phyloP scores from a whole-genome alignment of 1,140 invertebrate genomes.

The Globodera rostochiensis region DNA sequence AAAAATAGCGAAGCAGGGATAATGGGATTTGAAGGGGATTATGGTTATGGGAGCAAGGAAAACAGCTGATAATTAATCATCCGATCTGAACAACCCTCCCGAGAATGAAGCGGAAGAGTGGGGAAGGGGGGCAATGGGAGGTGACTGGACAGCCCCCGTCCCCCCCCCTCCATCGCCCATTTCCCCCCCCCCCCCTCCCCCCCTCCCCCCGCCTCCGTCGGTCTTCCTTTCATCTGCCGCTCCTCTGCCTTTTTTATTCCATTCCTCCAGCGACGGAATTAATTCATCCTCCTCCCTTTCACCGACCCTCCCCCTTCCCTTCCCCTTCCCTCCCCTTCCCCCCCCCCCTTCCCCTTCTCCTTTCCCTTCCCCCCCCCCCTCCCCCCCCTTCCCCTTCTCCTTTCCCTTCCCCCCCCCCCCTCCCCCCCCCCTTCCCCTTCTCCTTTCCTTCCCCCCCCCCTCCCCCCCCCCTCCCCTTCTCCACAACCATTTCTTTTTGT shows the following conservation, averaged over 20 bases:
- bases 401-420: too few relatives aligned
- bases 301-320: too few relatives aligned
- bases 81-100: neutral
- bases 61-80: conserved; percentile 18
- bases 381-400: too few relatives aligned
- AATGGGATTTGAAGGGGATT: neutral
- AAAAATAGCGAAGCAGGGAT: neutral
- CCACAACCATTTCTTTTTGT: too few relatives aligned
- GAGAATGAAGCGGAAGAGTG: conserved; percentile 2
- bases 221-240: neutral
- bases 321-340: neutral
- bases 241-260: neutral
- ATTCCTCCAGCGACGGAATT: neutral
- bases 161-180: neutral
- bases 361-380: too few relatives aligned
- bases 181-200: neutral
- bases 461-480: too few relatives aligned
- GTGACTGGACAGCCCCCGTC: neutral
- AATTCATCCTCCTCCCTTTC: neutral
- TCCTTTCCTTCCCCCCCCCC: too few relatives aligned
- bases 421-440: too few relatives aligned
- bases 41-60: neutral
- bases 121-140: neutral
- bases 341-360: neutral
- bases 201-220: neutral